Percentiles rank a stretch among this genome's conserved stretches.
These are phyloP conservation scores for Rapana venosa DNA, from an alignment of 2,888 invertebrate genomes.

Conservation along the genomic window DNA sequence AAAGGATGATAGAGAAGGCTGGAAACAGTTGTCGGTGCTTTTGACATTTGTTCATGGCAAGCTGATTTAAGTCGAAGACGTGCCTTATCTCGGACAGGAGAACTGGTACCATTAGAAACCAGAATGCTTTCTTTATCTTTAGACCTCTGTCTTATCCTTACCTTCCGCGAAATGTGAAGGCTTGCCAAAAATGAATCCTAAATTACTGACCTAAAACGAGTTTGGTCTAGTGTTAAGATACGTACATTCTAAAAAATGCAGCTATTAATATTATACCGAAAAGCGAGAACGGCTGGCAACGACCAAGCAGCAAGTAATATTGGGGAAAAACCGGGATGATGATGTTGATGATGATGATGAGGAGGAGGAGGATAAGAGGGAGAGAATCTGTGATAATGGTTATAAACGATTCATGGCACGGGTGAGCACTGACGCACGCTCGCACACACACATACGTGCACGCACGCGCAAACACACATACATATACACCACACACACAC, in stretches of 20 bases:
- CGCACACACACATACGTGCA: not conserved
- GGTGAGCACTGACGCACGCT: not conserved
- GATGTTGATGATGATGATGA: conserved; percentile 3
- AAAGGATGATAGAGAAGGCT: not conserved
- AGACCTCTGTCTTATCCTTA: not conserved
- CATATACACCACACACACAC: not conserved
- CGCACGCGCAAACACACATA: not conserved
- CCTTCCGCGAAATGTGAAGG: no score
- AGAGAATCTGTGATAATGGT: not conserved
- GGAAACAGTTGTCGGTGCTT: not conserved
- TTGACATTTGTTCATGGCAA: not conserved
- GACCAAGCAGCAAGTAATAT: not conserved
- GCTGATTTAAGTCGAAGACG: not conserved
- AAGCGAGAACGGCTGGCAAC: not conserved
- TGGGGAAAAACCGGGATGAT: not conserved
- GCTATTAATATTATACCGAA: conserved; percentile 43
- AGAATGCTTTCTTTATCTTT: conserved; percentile 12
- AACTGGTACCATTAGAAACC: not conserved
- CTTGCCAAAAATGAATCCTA: not conserved
- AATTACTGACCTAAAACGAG: not conserved
- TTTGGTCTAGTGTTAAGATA: conserved; percentile 58
- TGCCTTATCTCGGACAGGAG: not conserved
- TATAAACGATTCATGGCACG: not conserved
- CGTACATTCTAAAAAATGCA: conserved; percentile 58
- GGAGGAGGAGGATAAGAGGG: not conserved